phyloP scores from a whole-genome alignment of 2,888 invertebrate species.

The Chrysolina americana region DNA sequence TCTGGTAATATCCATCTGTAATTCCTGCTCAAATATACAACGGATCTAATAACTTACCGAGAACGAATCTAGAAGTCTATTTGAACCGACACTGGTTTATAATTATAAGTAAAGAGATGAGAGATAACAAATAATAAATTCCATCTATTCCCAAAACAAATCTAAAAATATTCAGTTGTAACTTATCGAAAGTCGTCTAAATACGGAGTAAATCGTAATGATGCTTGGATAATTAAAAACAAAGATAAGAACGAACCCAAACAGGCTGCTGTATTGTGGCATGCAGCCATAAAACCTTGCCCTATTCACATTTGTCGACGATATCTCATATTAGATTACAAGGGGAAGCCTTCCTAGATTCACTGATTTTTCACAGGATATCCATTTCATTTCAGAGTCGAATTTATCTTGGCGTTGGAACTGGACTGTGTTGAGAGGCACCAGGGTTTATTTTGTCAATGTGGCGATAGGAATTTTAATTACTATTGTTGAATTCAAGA shows the following conservation, averaged over 20 bases:
- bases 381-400: neutral
- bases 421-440: neutral
- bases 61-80: neutral
- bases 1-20: neutral
- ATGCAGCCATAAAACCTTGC: slow-evolving; percentile 21
- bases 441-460: no score
- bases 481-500: no score
- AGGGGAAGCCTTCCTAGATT: neutral
- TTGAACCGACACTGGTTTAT: neutral
- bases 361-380: neutral
- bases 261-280: slow-evolving; percentile 20
- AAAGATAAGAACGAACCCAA: slow-evolving; percentile 25
- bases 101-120: neutral
- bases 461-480: no score
- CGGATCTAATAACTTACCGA: neutral
- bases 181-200: slow-evolving; percentile 15
- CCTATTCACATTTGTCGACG: slow-evolving; percentile 23
- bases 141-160: slow-evolving; percentile 13
- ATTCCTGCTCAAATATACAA: neutral
- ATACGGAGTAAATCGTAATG: slow-evolving; percentile 23
- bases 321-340: slow-evolving; percentile 18
- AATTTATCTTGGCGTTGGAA: neutral
- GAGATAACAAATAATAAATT: slow-evolving; percentile 10
- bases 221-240: slow-evolving; percentile 31
- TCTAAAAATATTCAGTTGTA: slow-evolving; percentile 15